phyloP scores from a whole-genome alignment of 2,888 invertebrate species.

The Sinotaia quadrata region DNA sequence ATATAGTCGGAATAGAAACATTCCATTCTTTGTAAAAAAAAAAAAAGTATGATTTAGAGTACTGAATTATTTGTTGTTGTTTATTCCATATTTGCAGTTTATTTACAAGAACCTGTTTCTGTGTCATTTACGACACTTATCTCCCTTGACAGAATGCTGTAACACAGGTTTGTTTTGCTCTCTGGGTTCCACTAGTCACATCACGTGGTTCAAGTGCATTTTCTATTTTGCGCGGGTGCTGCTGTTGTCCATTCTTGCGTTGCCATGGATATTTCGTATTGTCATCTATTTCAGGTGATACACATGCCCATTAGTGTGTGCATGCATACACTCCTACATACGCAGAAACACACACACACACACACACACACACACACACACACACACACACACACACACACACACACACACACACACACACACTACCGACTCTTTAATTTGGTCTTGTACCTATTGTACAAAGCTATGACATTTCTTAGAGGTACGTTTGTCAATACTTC shows the following conservation, averaged over 20 bases:
- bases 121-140: conserved; percentile 57
- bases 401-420: no score
- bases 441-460: not conserved
- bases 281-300: conserved; percentile 53
- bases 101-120: conserved; percentile 53
- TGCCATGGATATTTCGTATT: conserved; percentile 57
- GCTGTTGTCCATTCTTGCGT: conserved; percentile 46
- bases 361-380: no score
- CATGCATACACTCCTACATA: no score
- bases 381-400: no score
- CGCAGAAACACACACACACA: no score
- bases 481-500: no score
- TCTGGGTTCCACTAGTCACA: conserved; percentile 22
- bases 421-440: no score
- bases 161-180: conserved; percentile 26
- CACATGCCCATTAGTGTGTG: no score
- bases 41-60: not conserved
- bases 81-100: conserved; percentile 23
- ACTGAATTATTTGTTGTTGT: not conserved
- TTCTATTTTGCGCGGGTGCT: conserved; percentile 44
- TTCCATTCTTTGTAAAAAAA: no score
- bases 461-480: no score
- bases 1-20: no score
- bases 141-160: conserved; percentile 30
- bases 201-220: conserved; percentile 50